Evolutionary conservation across 2,113 vertebrate species (phyloP).

Genomic region (Microcebus ravelobensis): DNA sequence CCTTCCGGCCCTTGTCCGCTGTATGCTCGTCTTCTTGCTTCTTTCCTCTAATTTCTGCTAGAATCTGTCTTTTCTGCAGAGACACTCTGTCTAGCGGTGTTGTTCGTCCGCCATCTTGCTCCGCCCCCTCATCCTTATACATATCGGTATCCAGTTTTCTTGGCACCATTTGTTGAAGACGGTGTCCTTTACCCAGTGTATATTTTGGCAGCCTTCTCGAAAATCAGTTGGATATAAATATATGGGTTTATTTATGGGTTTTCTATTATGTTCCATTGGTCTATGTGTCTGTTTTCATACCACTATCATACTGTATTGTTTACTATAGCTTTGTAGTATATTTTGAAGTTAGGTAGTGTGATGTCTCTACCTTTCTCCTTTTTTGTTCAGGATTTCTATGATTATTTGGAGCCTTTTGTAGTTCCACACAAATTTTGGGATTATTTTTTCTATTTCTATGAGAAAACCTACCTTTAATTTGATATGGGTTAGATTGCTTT

Average conservation of each 20-base stretch:
- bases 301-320: background rate
- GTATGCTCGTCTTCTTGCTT: too few species aligned
- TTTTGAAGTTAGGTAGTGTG: background rate
- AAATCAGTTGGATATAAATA: background rate
- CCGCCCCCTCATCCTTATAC: background rate
- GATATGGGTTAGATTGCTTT: background rate
- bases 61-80: too few species aligned
- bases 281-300: background rate
- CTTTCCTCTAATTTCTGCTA: too few species aligned
- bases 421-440: background rate
- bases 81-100: too few species aligned
- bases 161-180: background rate
- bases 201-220: background rate
- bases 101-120: too few species aligned
- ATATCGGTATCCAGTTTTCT: background rate
- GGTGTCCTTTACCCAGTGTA: background rate
- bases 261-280: background rate
- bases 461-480: background rate
- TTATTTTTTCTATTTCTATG: background rate
- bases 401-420: background rate
- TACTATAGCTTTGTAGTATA: background rate
- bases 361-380: background rate
- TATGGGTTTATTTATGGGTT: background rate
- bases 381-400: background rate
- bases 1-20: too few species aligned